Evolutionary conservation across 1,140 invertebrate species (phyloP), one percentile per base, ranked within the genome.

Genomic region (Hypothenemus hampei): DNA sequence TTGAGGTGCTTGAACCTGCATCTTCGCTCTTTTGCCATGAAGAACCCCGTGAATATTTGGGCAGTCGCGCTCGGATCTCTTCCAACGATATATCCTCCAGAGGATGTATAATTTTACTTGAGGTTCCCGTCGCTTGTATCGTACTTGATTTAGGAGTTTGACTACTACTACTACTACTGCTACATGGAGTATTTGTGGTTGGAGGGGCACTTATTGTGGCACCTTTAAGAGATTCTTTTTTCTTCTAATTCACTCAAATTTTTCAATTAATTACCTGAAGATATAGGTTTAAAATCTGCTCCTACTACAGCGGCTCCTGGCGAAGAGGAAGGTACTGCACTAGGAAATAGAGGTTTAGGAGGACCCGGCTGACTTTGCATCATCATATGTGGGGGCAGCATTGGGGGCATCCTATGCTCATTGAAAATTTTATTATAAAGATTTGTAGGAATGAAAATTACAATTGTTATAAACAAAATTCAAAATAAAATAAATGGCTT

Each of bases 61-160:
- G 77, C 64, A 83, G 73, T 55, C 84, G 78, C 8, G 91, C 85
- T 45, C 87, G 77, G 58, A 90, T 82, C 75, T 96, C 91, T 71
- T 95, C 93, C 76, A 94, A 65, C 36, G 92, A 96, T 33, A 95
- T 84, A 75, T 97, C 94, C 73, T 97, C 92, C 19, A 88, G 83
- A 19, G 93, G 94, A 73, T 97, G 94, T 65, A 97, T 86, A 45
- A 97, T 93, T 76, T 90, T 90, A 69, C 90, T 91, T 15, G 87
- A 85, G 20, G 89, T 85, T 47, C 89, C 86, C 51, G 88, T 88
- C 8, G 85, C 83, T 21, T 83, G 83, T 11, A 90, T 87, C 21
- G 87, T 78, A 57, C 82, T 81, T 23, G 83, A 80, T 77, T 82
- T 89, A 45, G 80, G 81, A 69, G 58, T 55, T 69, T 40, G 65